A percentile compares a stretch with the other conserved stretches of the same genome.
Evolutionary conservation across 2,888 invertebrate genomes (phyloP).

Genomic region (Drosophila dives): DNA sequence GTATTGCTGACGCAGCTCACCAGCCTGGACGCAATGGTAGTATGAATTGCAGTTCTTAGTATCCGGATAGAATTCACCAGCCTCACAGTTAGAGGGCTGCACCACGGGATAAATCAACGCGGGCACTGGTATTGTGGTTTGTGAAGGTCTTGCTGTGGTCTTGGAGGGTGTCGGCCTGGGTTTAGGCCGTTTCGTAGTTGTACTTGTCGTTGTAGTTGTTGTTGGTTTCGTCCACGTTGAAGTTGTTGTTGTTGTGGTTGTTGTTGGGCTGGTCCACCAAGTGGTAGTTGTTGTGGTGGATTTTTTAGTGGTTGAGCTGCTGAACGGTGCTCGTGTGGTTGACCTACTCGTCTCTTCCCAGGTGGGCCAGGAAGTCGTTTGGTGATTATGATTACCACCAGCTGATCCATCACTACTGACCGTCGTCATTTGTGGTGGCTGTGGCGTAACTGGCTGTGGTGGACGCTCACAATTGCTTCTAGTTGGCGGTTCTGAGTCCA

Average conservation of each 20-base stretch:
- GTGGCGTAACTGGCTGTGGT: constrained; percentile 90
- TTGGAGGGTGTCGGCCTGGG: constrained; percentile 65
- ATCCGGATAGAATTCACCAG: constrained; percentile 87
- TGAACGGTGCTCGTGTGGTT: constrained; percentile 55
- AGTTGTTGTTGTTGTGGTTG: constrained; percentile 47
- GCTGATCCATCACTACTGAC: constrained; percentile 87
- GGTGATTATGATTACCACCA: constrained; percentile 61
- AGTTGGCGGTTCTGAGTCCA: constrained; percentile 86
- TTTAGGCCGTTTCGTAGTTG: constrained; percentile 73
- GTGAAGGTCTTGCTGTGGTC: constrained; percentile 63
- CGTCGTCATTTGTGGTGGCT: constrained; percentile 91
- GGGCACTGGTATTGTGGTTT: constrained; percentile 85
- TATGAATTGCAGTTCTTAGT: constrained; percentile 90
- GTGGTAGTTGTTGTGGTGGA: constrained; percentile 83
- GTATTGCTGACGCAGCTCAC: constrained; percentile 89
- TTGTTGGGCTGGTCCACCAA: constrained; percentile 80
- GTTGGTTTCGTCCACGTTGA: constrained; percentile 83
- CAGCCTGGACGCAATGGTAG: constrained; percentile 89
- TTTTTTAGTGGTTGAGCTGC: constrained; percentile 68
- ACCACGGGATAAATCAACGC: constrained; percentile 85
- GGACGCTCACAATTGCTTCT: constrained; percentile 89
- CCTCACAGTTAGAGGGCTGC: constrained; percentile 83
- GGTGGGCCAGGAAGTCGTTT: constrained; percentile 79
- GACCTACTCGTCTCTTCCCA: constrained; percentile 71
- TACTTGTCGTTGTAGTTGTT: constrained; percentile 52